Base-by-base conservation (phyloP, 2,113 vertebrate species). In the Rhynchomys soricoides region DNA sequence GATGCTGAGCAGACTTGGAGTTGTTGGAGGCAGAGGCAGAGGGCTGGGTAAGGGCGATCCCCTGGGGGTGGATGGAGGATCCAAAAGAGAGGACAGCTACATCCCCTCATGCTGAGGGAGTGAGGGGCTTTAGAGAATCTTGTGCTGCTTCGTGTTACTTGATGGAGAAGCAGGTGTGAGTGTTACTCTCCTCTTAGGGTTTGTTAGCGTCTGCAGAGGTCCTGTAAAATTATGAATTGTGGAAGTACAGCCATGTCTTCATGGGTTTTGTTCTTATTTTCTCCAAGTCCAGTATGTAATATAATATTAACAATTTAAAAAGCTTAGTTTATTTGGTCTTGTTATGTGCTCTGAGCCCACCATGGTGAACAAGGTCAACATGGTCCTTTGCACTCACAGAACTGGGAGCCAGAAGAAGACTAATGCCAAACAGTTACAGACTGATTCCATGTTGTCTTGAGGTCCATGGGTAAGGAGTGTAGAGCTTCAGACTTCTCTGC, bases 101-200 rank as follows among this genome's bases (percentile, higher is more conserved):
- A 3, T 66, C 17, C 29, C 2, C 11, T 87, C 26, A 37, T 31
- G 79, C 48, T 8, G 64, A 70, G 4, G 7, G 55, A 64, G 16
- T 7, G 21, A 7, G 40, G 55, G 52, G 17, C 37, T 68, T 55
- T n/a, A 2, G 66, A 83, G 78, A 73, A 22, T 37, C 3, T 40
- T n/a, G 68, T 89, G 40, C 68, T 89, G 40, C 68, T 62, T 31
- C 55, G 62, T 95, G 24, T 82, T 92, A 43, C 59, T 95, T 93
- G 73, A 52, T 48, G 34, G 68, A 64, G 57, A 59, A 81, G 50
- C 50, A 17, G 21, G 22, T 48, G 9, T 85, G 57, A 85, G n/a
- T 79, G 37, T 11, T 21, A 34, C 12, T 52, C 3, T 0, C 16
- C n/a, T 94, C 34, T 57, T 74, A 77, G 85, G 43, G 82, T 55